Evolutionary conservation across 2,888 invertebrate genomes (phyloP).

Genomic region (Hesperia comma): DNA sequence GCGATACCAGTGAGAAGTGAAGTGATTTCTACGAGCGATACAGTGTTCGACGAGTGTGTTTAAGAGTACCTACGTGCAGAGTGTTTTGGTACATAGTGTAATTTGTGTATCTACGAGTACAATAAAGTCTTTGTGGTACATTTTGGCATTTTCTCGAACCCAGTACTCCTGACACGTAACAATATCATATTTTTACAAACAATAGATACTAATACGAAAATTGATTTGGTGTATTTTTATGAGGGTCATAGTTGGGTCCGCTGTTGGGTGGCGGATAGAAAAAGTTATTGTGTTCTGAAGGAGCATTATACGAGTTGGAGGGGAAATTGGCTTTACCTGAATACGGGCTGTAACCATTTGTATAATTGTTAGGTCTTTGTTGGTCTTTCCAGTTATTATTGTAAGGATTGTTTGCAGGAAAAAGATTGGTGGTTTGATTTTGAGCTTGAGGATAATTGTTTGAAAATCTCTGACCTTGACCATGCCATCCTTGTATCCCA

Average conservation of each 20-base stretch:
- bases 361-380: conserved; percentile 19
- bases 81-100: no score
- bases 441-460: not conserved
- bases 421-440: not conserved
- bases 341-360: conserved; percentile 25
- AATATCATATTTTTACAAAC: conserved; percentile 4
- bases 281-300: conserved; percentile 38
- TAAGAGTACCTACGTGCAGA: no score
- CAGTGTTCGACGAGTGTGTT: no score
- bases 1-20: no score
- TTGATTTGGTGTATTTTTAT: conserved; percentile 49
- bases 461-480: conserved; percentile 7
- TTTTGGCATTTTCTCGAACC: no score
- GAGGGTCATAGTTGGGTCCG: conserved; percentile 49
- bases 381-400: not conserved
- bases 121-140: no score
- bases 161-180: no score
- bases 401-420: not conserved
- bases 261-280: conserved; percentile 44
- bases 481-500: not conserved
- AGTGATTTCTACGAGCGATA: no score
- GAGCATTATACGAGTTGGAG: conserved; percentile 11
- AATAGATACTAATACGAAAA: conserved; percentile 44
- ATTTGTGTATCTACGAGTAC: no score
- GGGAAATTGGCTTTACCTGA: not conserved